Conservation (phyloP, 2,888 invertebrate species). For the Ommatoiulus sabulosus region DNA sequence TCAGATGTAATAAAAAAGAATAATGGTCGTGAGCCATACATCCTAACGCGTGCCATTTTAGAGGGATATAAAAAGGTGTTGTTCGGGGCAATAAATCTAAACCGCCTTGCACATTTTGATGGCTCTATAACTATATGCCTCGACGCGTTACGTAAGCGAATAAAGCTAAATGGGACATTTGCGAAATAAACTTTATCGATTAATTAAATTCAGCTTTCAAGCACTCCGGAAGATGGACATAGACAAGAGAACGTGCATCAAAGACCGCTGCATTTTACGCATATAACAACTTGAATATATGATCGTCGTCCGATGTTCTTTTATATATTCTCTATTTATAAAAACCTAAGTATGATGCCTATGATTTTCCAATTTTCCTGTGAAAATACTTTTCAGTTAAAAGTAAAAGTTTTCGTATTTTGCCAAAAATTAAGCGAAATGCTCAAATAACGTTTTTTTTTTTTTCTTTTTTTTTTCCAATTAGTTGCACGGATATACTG, state of each 20-base stretch:
- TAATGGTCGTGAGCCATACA: constrained; percentile 18
- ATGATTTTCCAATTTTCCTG: too few species aligned
- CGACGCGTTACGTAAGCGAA: neutral
- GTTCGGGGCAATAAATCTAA: constrained; percentile 10
- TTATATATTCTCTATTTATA: too few species aligned
- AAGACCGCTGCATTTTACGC: too few species aligned
- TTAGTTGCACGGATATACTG: too few species aligned
- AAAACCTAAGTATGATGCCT: too few species aligned
- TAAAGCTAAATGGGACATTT: neutral
- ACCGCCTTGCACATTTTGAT: neutral
- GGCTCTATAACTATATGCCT: neutral
- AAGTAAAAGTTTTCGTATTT: too few species aligned
- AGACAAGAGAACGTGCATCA: neutral
- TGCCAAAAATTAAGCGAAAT: too few species aligned
- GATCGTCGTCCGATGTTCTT: too few species aligned
- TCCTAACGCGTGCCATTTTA: neutral
- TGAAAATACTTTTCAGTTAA: neutral
- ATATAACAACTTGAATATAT: too few species aligned
- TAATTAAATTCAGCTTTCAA: neutral
- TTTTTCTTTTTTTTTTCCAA: too few species aligned
- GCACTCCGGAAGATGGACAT: neutral
- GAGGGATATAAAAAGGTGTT: constrained; percentile 35
- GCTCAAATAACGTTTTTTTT: too few species aligned
- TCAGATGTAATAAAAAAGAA: constrained; percentile 11
- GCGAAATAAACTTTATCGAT: neutral